Evolutionary conservation across 2,113 vertebrate genomes (phyloP).

Genomic region (Antechinus flavipes): DNA sequence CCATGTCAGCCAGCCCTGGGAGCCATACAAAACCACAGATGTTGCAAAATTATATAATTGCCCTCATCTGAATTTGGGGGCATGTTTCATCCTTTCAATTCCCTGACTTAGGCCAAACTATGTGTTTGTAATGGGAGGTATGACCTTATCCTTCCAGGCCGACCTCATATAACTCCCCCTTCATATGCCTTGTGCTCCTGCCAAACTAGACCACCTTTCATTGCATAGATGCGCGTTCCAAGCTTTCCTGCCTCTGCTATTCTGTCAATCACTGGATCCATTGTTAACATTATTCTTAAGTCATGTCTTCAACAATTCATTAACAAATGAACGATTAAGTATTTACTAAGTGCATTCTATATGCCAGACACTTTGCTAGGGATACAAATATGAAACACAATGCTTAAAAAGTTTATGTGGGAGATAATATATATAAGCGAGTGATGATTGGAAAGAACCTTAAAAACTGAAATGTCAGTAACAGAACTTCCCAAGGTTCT

Average conservation of each 20-base stretch:
- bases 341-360: neutral
- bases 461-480: neutral
- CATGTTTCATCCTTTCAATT: neutral
- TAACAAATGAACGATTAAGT: neutral
- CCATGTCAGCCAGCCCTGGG: constrained; percentile 9
- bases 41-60: constrained; percentile 76
- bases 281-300: neutral
- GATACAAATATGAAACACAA: neutral
- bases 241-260: neutral
- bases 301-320: neutral
- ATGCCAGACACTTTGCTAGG: neutral
- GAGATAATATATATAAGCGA: neutral
- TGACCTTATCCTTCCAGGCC: neutral
- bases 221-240: neutral
- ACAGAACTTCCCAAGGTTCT: neutral
- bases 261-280: neutral
- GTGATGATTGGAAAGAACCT: neutral
- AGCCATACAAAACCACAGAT: constrained; percentile 63
- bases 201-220: neutral
- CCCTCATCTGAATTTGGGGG: neutral
- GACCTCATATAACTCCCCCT: neutral
- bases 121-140: neutral
- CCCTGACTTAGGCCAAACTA: neutral
- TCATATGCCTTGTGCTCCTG: neutral
- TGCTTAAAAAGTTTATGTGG: neutral